These are phyloP conservation scores for Spongilla lacustris DNA, from an alignment of 37 sponge, comb jelly and placozoan genomes.

Conservation along the genomic window DNA sequence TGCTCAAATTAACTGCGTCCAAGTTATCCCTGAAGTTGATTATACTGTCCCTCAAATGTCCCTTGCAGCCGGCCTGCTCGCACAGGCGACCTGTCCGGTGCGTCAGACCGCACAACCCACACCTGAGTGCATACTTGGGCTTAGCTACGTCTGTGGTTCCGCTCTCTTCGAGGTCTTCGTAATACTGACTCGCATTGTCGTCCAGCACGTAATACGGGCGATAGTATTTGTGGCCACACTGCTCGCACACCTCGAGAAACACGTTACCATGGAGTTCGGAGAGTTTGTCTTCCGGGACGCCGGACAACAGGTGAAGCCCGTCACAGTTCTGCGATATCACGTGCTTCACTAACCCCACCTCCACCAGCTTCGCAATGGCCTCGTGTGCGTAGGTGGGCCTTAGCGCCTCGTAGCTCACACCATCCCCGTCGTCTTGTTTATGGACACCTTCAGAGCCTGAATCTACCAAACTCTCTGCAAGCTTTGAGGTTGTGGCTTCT, in stretches of 20 bases:
- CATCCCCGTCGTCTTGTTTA: slow-evolving; percentile 48
- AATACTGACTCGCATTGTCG: slow-evolving; percentile 76
- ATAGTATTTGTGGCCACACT: slow-evolving; percentile 57
- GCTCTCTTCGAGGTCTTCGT: slow-evolving; percentile 64
- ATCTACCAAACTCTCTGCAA: neutral
- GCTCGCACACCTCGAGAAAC: slow-evolving; percentile 76
- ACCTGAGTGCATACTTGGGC: slow-evolving; percentile 65
- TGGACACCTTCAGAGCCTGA: neutral
- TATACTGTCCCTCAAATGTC: slow-evolving; percentile 72
- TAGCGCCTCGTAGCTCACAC: slow-evolving; percentile 77
- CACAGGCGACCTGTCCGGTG: slow-evolving; percentile 78
- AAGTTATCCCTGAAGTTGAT: slow-evolving; percentile 84
- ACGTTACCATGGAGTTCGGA: slow-evolving; percentile 87
- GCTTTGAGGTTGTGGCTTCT: slow-evolving; percentile 13
- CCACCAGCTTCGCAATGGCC: slow-evolving; percentile 61
- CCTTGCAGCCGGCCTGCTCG: slow-evolving; percentile 44
- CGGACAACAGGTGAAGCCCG: slow-evolving; percentile 75
- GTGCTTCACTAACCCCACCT: slow-evolving; percentile 71
- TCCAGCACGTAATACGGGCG: slow-evolving; percentile 76
- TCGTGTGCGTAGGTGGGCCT: slow-evolving; percentile 89
- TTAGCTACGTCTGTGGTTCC: slow-evolving; percentile 46
- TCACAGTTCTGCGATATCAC: slow-evolving; percentile 87
- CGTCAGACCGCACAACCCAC: slow-evolving; percentile 53
- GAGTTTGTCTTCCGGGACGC: slow-evolving; percentile 46
- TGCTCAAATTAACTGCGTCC: slow-evolving; percentile 44